A percentile compares a stretch with the other conserved stretches of the same genome.
Conservation (phyloP, 2,888 invertebrate genomes). For the Acanthosoma haemorrhoidale region DNA sequence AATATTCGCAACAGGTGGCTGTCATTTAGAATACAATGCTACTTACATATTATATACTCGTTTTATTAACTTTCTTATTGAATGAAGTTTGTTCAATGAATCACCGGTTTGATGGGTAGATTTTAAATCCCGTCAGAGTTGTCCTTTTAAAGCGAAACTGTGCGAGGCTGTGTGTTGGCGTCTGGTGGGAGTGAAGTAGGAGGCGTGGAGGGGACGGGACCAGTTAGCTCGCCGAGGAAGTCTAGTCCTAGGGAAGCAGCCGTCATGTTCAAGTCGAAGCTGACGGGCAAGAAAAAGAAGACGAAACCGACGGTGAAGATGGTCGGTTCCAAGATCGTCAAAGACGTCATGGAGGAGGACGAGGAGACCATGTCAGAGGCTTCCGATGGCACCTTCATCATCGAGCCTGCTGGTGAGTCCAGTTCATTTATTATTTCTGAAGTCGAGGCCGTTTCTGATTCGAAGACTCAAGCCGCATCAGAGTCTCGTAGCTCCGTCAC, state of each 20-base stretch:
- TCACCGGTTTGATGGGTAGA: slow-evolving; percentile 5
- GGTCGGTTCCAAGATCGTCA: slow-evolving; percentile 39
- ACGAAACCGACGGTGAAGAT: slow-evolving; percentile 33
- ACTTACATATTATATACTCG: too few species aligned
- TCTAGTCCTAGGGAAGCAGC: not conserved
- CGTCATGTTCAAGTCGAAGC: slow-evolving; percentile 27
- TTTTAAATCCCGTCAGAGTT: not conserved
- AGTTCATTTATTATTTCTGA: not conserved
- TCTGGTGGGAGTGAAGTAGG: slow-evolving; percentile 9
- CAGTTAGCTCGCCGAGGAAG: not conserved
- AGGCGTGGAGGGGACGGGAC: not conserved
- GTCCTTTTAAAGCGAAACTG: slow-evolving; percentile 22
- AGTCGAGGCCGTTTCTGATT: slow-evolving; percentile 10
- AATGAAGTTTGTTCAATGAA: slow-evolving; percentile 24
- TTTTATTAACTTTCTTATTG: too few species aligned
- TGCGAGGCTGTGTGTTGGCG: slow-evolving; percentile 11
- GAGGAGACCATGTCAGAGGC: slow-evolving; percentile 31
- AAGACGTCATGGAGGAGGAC: slow-evolving; percentile 32
- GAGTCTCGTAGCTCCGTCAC: slow-evolving; percentile 16
- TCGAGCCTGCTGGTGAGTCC: slow-evolving; percentile 35
- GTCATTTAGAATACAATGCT: too few species aligned
- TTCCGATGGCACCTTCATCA: slow-evolving; percentile 33
- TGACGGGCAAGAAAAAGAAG: slow-evolving; percentile 22
- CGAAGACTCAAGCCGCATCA: not conserved
- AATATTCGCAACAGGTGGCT: too few species aligned